These are phyloP conservation scores for Desmodus rotundus DNA, from an alignment of 2,113 vertebrate species.

Conservation along the genomic window DNA sequence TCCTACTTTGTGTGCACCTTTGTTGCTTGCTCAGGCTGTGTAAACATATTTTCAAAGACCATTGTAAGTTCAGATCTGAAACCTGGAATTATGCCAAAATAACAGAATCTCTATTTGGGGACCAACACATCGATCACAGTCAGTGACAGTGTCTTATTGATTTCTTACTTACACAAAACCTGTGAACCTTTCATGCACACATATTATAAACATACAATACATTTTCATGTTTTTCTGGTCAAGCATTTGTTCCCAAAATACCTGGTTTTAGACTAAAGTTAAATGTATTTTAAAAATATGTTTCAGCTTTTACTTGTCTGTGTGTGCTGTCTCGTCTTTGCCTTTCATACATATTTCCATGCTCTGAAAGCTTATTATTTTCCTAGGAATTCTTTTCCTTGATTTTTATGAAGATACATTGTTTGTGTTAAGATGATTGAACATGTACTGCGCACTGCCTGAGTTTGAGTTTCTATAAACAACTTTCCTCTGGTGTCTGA, in stretches of 20 bases:
- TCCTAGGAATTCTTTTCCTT: not conserved
- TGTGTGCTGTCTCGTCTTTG: not conserved
- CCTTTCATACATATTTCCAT: not conserved
- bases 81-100: not conserved
- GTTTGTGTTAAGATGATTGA: not conserved
- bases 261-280: not conserved
- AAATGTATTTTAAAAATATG: not conserved
- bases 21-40: not conserved
- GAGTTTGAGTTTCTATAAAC: not conserved
- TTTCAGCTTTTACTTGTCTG: not conserved
- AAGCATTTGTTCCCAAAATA: not conserved
- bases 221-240: not conserved
- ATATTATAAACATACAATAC: not conserved
- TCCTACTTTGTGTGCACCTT: not conserved
- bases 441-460: not conserved
- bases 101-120: not conserved
- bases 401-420: not conserved
- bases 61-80: not conserved
- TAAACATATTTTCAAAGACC: not conserved
- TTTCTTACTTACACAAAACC: constrained; percentile 28
- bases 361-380: not conserved
- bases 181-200: not conserved
- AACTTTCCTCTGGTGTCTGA: not conserved
- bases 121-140: not conserved
- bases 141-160: not conserved